These are phyloP conservation scores for Drosophila cognata DNA, from an alignment of 2,888 invertebrate species.

Conservation along the genomic window DNA sequence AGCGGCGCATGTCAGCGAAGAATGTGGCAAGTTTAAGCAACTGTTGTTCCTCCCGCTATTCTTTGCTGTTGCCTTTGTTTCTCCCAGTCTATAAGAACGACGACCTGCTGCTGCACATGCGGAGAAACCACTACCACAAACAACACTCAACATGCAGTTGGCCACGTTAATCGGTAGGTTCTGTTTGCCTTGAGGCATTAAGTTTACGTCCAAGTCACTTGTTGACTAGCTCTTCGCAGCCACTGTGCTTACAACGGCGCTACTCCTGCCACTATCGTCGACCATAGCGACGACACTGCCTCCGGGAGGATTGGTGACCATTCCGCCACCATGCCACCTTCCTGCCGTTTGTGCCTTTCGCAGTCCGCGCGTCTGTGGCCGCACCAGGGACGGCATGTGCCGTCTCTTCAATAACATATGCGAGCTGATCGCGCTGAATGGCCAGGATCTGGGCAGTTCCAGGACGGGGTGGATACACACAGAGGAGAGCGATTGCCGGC, in stretches of 20 bases:
- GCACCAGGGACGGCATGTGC: slow-evolving; percentile 41
- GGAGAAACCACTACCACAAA: slow-evolving; percentile 3
- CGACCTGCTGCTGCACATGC: background rate
- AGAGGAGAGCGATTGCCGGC: slow-evolving; percentile 38
- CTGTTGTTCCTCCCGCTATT: slow-evolving; percentile 5
- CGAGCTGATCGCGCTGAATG: slow-evolving; percentile 44
- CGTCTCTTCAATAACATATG: slow-evolving; percentile 61
- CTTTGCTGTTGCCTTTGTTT: slow-evolving; percentile 19
- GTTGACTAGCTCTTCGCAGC: slow-evolving; percentile 23
- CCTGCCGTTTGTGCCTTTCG: slow-evolving; percentile 41
- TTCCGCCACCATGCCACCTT: slow-evolving; percentile 35
- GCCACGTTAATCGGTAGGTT: slow-evolving; percentile 31
- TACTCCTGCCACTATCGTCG: slow-evolving; percentile 1
- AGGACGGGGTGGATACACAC: slow-evolving; percentile 36
- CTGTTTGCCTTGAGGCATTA: background rate
- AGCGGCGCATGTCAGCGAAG: slow-evolving; percentile 29
- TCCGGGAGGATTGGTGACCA: background rate
- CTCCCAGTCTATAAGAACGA: slow-evolving; percentile 32
- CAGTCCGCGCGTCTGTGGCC: slow-evolving; percentile 62
- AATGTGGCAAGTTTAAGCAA: slow-evolving; percentile 13
- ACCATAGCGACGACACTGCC: background rate
- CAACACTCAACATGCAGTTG: slow-evolving; percentile 34
- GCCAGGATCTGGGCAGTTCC: background rate
- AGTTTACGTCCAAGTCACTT: background rate
- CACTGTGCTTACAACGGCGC: slow-evolving; percentile 5